Conservation (phyloP, 2,797 vertebrate genomes). For the Gorsachius magnificus region DNA sequence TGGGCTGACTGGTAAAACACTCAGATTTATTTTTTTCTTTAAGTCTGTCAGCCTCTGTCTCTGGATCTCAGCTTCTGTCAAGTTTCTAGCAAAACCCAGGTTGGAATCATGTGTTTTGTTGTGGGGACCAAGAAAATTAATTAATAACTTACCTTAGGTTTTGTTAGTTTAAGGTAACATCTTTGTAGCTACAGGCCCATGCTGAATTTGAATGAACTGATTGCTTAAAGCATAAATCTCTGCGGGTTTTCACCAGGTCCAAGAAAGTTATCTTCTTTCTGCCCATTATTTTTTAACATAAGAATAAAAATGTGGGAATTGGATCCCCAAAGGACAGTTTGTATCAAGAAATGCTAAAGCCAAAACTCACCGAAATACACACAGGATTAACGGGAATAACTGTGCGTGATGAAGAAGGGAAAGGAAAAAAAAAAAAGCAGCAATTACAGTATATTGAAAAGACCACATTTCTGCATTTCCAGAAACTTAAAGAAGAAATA, state of each 20-base stretch:
- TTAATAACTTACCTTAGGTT: not conserved
- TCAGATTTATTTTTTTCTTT: not conserved
- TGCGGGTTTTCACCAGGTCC: not conserved
- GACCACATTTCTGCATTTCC: constrained; percentile 46
- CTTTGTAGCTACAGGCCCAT: not conserved
- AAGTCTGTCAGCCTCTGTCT: not conserved
- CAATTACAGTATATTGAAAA: constrained; percentile 32
- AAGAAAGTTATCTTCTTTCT: not conserved
- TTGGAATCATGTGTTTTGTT: not conserved
- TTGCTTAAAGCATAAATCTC: not conserved
- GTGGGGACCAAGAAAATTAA: not conserved
- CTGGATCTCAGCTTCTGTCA: not conserved
- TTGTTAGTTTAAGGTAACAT: not conserved
- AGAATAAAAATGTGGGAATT: not conserved
- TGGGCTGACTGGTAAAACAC: not conserved
- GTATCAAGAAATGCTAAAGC: not conserved
- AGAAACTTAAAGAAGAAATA: constrained; percentile 45
- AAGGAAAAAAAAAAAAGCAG: not conserved
- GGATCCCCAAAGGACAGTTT: not conserved
- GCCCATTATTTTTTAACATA: not conserved
- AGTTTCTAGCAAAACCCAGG: not conserved
- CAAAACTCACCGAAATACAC: not conserved
- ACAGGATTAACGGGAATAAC: constrained; percentile 2
- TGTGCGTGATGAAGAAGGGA: not conserved
- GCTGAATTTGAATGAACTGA: not conserved